Evolutionary conservation across 2,888 invertebrate genomes (phyloP).

Genomic region (Eupithecia tripunctaria): DNA sequence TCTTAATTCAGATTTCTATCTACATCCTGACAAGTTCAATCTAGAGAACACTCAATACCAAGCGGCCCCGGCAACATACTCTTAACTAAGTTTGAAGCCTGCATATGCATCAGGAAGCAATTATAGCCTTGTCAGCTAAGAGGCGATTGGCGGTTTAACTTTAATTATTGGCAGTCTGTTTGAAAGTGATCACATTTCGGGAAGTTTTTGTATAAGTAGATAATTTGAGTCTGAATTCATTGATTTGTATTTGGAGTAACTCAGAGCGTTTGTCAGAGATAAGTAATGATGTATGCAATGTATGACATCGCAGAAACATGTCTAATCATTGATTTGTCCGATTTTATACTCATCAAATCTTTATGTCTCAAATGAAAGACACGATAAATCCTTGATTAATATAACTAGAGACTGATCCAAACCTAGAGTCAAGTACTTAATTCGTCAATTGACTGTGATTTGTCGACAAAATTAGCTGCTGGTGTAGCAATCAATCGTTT

Average conservation of each 20-base stretch:
- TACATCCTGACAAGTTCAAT: background rate
- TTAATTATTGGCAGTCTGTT: slow-evolving; percentile 14
- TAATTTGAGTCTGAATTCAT: background rate
- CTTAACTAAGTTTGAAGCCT: slow-evolving; percentile 24
- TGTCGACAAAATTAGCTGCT: background rate
- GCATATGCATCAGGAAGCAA: slow-evolving; percentile 29
- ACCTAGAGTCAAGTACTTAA: too few species aligned
- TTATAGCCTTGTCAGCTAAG: slow-evolving; percentile 27
- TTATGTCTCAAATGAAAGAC: too few species aligned
- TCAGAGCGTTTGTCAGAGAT: too few species aligned
- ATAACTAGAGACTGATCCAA: too few species aligned
- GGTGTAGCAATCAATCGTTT: background rate
- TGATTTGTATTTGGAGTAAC: background rate
- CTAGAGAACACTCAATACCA: slow-evolving; percentile 9
- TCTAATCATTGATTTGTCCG: too few species aligned
- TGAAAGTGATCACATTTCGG: background rate
- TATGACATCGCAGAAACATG: too few species aligned
- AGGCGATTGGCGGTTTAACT: slow-evolving; percentile 30
- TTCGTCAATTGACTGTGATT: too few species aligned
- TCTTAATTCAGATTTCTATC: background rate
- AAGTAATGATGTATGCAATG: too few species aligned
- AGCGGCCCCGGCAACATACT: slow-evolving; percentile 19
- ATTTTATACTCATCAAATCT: too few species aligned
- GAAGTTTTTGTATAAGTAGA: background rate
- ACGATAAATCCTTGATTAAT: too few species aligned